Evolutionary conservation across 2,888 invertebrate genomes (phyloP), one percentile per base, ranked within the genome.

Genomic region (Gibbula magus): DNA sequence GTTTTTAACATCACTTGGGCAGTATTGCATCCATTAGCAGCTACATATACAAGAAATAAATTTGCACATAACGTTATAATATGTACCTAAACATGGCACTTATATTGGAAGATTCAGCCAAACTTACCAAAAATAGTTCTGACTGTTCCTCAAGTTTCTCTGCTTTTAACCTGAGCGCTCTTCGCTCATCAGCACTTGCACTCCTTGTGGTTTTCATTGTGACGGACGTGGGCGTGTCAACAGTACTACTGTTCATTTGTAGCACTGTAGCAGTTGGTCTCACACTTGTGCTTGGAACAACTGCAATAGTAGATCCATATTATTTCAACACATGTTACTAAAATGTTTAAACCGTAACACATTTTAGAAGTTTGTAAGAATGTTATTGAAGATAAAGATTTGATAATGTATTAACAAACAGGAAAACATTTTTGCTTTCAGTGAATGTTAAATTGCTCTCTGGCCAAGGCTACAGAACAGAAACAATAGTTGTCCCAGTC

Each of bases 91-190:
- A 56, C 20, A 56, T 29, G 25, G 7, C 5, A 10, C n/a, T n/a
- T 1, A 25, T 8, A 25, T 56, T 25, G 4, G 20, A 56, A 56
- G 8, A 20, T 7, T 1, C n/a, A n/a, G 1, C 25, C 20, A 5
- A 56, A 56, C 56, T 45, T 79, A 84, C 84, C 80, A 82, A 39
- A 76, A 82, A 82, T 7, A 84, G 75, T 73, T 84, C 84, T 32
- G 82, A 81, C 74, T 76, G 76, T 61, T 81, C 79, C 77, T 80
- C 77, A 1, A 76, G 77, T 54, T 79, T 80, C 22, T 54, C 61
- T 66, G 77, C 74, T 54, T 75, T 75, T 32, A 75, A 32, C 54
- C 54, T 75, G 16, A 20, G 20, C 32, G 25, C 35, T 20, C 54
- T 53, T 32, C 29, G 29, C 10, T 75, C 54, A 13, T 75, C 75